These are phyloP conservation scores for Drosophila miranda DNA, from an alignment of 1,140 invertebrate genomes.

Conservation along the genomic window DNA sequence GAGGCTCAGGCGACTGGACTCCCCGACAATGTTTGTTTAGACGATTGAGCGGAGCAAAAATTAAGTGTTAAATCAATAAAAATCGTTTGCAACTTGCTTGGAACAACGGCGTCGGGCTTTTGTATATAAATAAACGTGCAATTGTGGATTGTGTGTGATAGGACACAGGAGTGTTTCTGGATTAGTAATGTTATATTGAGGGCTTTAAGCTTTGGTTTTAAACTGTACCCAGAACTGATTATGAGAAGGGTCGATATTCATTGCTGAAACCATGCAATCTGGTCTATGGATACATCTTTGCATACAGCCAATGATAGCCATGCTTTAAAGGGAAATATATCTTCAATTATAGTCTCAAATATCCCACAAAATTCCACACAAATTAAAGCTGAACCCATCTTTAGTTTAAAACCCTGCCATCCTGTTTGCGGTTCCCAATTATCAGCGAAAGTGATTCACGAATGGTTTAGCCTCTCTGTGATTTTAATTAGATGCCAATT, in stretches of 20 bases:
- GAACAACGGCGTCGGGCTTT: constrained; percentile 9
- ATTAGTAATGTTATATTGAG: too few relatives aligned
- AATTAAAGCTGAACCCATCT: too few relatives aligned
- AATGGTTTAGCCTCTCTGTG: background rate
- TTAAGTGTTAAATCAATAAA: constrained; percentile 55
- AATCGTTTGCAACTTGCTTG: constrained; percentile 49
- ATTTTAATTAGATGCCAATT: constrained; percentile 51
- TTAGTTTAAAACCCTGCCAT: constrained; percentile 1
- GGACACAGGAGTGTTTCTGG: too few relatives aligned
- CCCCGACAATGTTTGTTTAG: constrained; percentile 49
- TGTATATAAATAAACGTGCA: constrained; percentile 1
- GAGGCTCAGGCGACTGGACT: background rate
- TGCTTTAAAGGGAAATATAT: too few relatives aligned
- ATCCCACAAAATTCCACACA: too few relatives aligned
- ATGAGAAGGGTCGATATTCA: too few relatives aligned
- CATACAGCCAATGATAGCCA: too few relatives aligned
- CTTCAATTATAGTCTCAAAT: too few relatives aligned
- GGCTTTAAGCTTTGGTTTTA: too few relatives aligned
- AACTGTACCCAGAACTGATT: too few relatives aligned
- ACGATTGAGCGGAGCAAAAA: constrained; percentile 33
- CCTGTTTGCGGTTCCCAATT: constrained; percentile 11
- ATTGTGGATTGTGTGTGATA: background rate
- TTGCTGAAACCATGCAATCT: too few relatives aligned
- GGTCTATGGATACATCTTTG: too few relatives aligned
- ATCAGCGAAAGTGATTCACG: constrained; percentile 26